Evolutionary conservation across 2,797 vertebrate genomes (phyloP), one percentile per base, ranked within the genome.

Genomic region (Melanogrammus aeglefinus): DNA sequence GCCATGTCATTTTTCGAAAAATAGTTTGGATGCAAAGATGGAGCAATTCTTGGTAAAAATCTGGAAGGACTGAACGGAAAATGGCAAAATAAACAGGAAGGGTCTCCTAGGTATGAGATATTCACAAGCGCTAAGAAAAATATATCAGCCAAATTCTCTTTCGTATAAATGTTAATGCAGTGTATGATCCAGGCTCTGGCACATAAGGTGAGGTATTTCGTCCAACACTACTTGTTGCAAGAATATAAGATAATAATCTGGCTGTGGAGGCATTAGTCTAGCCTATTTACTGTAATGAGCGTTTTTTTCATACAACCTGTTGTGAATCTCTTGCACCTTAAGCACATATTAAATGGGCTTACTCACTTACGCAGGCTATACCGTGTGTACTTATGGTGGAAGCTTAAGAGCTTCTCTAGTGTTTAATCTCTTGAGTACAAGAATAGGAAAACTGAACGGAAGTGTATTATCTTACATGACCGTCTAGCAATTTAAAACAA

Each of bases 1-100:
- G 77, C 82, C 38, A 13, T 76, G 75, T 77, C 73, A 80, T 72
- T 79, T 35, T 24, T 74, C 33, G 75, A 36, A 83, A 78, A 83
- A 74, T 51, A 51, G 27, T 73, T 74, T 10, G 31, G 10, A 3
- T 16, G 6, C 1, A 6, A 63, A 57, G 72, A 72, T 72, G 12
- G 29, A 71, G 70, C 70, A 72, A 72, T 72, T 35, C 3, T 72
- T 71, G 31, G 24, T 71, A 71, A 33, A 33, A 33, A 33, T 4
- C 35, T 36, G 35, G 35, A 36, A 36, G 35, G 35, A 36, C 35
- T 36, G 35, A 36, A 6, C 6, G 35, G 35, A 18, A 63, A 63
- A 7, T n/a, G 57, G 24, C 6, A 63, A 24, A 63, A 63, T 63
- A 63, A 8, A 63, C 57, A 18, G 5, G 21, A 63, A 21, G 57